Evolutionary conservation across 2,113 vertebrate genomes (phyloP).

Genomic region (Spheniscus mendiculus): DNA sequence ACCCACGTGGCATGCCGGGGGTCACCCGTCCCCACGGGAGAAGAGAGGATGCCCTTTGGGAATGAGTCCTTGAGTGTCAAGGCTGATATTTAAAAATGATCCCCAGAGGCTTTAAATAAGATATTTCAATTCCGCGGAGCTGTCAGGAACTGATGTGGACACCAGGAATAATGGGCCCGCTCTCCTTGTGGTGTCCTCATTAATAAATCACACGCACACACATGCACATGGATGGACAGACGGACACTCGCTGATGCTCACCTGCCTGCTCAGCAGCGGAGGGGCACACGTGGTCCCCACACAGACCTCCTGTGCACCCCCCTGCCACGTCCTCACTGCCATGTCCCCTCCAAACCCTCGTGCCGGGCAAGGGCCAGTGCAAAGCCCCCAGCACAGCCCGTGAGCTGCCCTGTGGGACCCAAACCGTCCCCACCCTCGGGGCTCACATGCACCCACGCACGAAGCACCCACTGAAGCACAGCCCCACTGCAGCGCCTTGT

Average conservation of each 20-base stretch:
- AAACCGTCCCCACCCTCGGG: fast-evolving
- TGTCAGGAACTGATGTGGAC: constrained; percentile 71
- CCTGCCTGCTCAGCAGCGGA: not conserved
- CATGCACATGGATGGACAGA: fast-evolving
- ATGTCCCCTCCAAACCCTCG: not conserved
- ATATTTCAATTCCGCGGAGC: constrained; percentile 78
- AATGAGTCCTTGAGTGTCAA: constrained; percentile 75
- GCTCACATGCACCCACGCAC: not conserved
- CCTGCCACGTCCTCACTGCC: not conserved
- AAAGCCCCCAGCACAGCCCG: fast-evolving
- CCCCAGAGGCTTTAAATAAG: constrained; percentile 76
- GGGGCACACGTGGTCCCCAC: fast-evolving
- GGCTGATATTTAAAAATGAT: constrained; percentile 77
- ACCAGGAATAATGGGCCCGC: constrained; percentile 65
- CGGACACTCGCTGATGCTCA: not conserved
- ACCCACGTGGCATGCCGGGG: fast-evolving
- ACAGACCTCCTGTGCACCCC: not conserved
- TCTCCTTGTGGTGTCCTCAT: constrained; percentile 76
- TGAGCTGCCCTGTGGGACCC: fast-evolving
- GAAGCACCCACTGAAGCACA: fast-evolving
- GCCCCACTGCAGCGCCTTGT: not conserved
- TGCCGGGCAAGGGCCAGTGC: fast-evolving
- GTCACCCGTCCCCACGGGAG: not conserved
- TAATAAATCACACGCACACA: constrained; percentile 62
- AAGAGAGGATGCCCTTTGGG: constrained; percentile 47